Conservation (phyloP, 2,888 invertebrate genomes). For the Seladonia tumulorum region DNA sequence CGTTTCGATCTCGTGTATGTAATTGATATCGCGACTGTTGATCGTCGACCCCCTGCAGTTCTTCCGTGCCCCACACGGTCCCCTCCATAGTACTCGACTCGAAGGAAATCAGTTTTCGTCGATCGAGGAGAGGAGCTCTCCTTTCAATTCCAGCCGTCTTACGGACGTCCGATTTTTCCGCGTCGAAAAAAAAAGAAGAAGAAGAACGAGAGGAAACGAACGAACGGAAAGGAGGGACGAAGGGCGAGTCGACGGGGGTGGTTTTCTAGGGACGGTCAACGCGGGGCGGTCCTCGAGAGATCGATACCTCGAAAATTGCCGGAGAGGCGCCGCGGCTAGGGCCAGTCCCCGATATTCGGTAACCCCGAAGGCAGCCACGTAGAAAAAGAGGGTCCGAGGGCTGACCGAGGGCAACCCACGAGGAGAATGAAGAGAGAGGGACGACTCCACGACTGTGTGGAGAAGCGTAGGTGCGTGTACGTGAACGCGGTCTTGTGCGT, state of each 20-base stretch:
- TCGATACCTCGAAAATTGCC: constrained; percentile 62
- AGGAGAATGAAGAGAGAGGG: constrained; percentile 23
- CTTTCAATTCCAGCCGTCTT: background rate
- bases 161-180: background rate
- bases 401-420: background rate
- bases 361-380: constrained; percentile 51
- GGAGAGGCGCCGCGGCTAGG: constrained; percentile 52
- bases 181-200: background rate
- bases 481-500: constrained; percentile 3
- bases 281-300: constrained; percentile 23
- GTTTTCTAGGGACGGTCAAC: constrained; percentile 10
- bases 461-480: constrained; percentile 30
- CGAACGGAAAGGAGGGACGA: background rate
- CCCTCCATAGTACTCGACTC: background rate
- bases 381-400: constrained; percentile 18
- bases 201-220: background rate
- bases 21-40: constrained; percentile 42
- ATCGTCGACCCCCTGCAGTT: background rate
- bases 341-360: constrained; percentile 42
- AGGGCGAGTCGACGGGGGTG: constrained; percentile 26
- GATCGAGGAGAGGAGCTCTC: background rate
- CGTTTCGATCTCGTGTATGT: constrained; percentile 14
- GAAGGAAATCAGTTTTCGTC: constrained; percentile 5
- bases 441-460: constrained; percentile 1
- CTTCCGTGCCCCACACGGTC: background rate